phyloP scores from a whole-genome alignment of 2,888 invertebrate genomes.

The Galerucella nymphaeae region DNA sequence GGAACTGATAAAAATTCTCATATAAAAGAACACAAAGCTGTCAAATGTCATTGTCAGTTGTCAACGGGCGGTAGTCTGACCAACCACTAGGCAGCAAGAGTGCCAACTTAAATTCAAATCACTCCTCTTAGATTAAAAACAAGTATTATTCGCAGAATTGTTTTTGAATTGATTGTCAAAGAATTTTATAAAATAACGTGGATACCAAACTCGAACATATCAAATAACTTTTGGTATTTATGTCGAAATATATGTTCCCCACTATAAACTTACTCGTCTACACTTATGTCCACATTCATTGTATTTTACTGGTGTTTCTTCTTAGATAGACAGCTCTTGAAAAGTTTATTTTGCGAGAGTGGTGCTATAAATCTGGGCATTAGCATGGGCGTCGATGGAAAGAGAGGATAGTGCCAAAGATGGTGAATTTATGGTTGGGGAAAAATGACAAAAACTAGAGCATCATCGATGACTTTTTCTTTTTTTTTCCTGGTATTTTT shows the following conservation, averaged over 20 bases:
- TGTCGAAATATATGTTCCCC: not conserved
- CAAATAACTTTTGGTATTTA: not conserved
- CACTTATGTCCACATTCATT: conserved; percentile 23
- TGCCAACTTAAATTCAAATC: too few relatives aligned
- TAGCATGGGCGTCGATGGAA: conserved; percentile 35
- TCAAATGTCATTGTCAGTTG: too few relatives aligned
- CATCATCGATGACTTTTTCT: conserved; percentile 19
- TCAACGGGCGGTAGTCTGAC: too few relatives aligned
- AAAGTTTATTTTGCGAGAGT: conserved; percentile 38
- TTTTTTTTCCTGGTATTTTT: not conserved
- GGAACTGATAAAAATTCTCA: too few relatives aligned
- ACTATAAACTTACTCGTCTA: not conserved
- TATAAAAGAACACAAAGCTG: too few relatives aligned
- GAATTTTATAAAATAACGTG: too few relatives aligned
- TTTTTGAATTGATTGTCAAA: too few relatives aligned
- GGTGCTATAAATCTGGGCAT: conserved; percentile 34
- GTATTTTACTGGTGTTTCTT: conserved; percentile 35
- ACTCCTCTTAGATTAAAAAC: too few relatives aligned
- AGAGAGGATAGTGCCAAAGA: conserved; percentile 24
- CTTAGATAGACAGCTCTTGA: conserved; percentile 35
- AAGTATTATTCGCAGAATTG: too few relatives aligned
- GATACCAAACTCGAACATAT: too few relatives aligned
- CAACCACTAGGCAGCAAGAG: too few relatives aligned
- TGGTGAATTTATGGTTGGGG: conserved; percentile 28
- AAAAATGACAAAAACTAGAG: conserved; percentile 30